These are phyloP conservation scores for Eledone cirrhosa DNA, from an alignment of 2,888 invertebrate species.

Conservation along the genomic window DNA sequence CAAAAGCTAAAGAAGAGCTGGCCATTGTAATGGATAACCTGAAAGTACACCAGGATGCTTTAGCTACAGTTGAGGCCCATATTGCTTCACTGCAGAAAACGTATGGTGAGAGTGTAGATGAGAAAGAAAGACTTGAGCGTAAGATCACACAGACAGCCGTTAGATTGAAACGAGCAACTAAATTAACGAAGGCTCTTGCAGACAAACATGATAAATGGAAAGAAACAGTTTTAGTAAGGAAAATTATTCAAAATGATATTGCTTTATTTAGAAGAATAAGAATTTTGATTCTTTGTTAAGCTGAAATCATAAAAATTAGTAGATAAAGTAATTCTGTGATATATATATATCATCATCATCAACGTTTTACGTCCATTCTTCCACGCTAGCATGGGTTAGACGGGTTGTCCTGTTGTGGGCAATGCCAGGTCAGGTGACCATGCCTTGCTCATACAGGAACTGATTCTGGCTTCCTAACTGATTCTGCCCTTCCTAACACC, in stretches of 20 bases:
- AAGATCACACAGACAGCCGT: conserved; percentile 82
- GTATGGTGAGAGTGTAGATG: conserved; percentile 69
- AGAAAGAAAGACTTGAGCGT: conserved; percentile 78
- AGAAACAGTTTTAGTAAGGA: conserved; percentile 74
- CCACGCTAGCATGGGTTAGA: too few species aligned
- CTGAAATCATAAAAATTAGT: too few species aligned
- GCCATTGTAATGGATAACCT: conserved; percentile 80
- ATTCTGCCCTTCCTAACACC: too few species aligned
- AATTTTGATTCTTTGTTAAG: not conserved
- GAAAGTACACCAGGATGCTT: conserved; percentile 80
- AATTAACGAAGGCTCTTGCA: conserved; percentile 84
- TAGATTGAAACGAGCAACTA: conserved; percentile 81
- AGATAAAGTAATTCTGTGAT: too few species aligned
- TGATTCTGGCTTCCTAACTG: too few species aligned
- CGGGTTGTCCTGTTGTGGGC: too few species aligned
- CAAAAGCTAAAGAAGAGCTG: conserved; percentile 78
- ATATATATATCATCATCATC: too few species aligned
- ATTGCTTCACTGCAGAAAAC: conserved; percentile 67
- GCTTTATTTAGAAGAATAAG: not conserved
- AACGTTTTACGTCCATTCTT: too few species aligned
- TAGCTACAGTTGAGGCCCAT: conserved; percentile 83
- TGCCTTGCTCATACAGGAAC: too few species aligned
- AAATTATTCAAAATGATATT: not conserved
- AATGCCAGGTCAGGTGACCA: too few species aligned
- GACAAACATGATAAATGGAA: conserved; percentile 90